A percentile compares a stretch with the other conserved stretches of the same genome.
phyloP scores from a whole-genome alignment of 35 echinoderm and acorn worm species.

The Heliocidaris tuberculata region DNA sequence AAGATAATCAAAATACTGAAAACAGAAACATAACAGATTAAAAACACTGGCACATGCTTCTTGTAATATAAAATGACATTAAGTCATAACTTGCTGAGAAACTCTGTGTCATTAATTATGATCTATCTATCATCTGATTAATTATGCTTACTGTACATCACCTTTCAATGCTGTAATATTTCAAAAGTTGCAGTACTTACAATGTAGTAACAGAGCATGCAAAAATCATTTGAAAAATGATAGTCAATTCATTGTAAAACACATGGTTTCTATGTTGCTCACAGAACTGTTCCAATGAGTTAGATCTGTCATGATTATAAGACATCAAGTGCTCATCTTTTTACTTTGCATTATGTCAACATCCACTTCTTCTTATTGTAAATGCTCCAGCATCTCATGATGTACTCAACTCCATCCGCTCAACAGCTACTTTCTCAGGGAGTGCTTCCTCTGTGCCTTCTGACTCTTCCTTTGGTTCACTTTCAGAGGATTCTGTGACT shows the following conservation, averaged over 20 bases:
- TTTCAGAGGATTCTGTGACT: background rate
- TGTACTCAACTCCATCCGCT: background rate
- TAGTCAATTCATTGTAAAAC: background rate
- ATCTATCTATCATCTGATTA: too few relatives aligned
- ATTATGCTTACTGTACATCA: background rate
- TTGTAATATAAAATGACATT: background rate
- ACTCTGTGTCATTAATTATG: background rate
- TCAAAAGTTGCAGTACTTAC: background rate
- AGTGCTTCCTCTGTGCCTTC: background rate
- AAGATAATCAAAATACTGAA: background rate
- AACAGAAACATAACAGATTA: background rate
- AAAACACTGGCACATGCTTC: background rate
- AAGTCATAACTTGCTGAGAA: background rate
- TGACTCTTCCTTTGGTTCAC: background rate
- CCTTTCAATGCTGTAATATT: background rate
- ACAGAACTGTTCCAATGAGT: background rate
- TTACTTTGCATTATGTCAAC: background rate
- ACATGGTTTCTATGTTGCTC: background rate
- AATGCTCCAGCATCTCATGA: background rate
- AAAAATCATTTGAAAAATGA: background rate
- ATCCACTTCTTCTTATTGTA: background rate
- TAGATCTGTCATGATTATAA: background rate
- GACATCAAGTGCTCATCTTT: background rate
- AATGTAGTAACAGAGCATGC: background rate
- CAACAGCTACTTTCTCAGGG: background rate